phyloP scores from a whole-genome alignment of 2,113 vertebrate genomes.

The Macaca nemestrina region DNA sequence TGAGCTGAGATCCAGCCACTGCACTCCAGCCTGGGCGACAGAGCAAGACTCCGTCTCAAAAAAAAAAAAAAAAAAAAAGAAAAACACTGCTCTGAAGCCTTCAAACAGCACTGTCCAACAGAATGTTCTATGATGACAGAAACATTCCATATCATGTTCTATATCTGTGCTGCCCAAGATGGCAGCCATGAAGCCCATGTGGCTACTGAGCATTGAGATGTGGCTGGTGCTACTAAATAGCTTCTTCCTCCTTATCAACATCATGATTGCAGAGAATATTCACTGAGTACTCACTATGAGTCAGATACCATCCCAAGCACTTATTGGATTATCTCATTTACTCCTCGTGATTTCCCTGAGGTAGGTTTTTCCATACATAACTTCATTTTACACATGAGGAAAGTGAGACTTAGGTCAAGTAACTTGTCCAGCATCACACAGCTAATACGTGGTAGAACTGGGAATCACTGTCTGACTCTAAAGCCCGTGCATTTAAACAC shows the following conservation, averaged over 20 bases:
- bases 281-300: background rate
- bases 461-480: background rate
- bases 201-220: background rate
- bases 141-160: background rate
- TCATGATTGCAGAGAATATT: background rate
- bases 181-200: background rate
- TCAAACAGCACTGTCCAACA: background rate
- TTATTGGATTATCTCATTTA: slow-evolving; percentile 8
- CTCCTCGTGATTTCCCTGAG: background rate
- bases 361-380: background rate
- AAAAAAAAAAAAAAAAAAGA: background rate
- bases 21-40: too few relatives aligned
- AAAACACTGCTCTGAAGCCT: background rate
- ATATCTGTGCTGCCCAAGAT: background rate
- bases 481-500: background rate
- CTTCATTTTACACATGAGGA: slow-evolving; percentile 13
- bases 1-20: too few relatives aligned
- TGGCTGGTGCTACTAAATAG: background rate
- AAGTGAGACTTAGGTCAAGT: background rate
- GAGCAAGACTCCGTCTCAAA: too few relatives aligned
- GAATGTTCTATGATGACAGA: background rate
- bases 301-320: background rate
- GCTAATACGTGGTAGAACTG: background rate
- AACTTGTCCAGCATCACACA: background rate
- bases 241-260: background rate